A percentile compares a stretch with the other conserved stretches of the same genome.
phyloP scores from a whole-genome alignment of 2,888 invertebrate species.

The Rhamphomyia laevipes region DNA sequence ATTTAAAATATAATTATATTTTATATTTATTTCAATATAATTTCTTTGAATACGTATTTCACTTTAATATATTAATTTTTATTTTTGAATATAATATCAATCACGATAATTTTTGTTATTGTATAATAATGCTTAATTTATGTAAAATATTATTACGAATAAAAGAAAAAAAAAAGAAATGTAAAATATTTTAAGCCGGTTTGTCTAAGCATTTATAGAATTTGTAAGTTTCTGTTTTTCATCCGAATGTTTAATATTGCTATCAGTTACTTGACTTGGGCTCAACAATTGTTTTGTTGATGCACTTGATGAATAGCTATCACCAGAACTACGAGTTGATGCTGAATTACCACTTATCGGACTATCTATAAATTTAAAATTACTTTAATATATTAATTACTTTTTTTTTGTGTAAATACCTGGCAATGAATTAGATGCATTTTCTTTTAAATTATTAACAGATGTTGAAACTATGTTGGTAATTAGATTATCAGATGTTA shows the following conservation, averaged over 20 bases:
- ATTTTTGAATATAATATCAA: too few relatives aligned
- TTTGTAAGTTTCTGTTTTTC: conserved; percentile 33
- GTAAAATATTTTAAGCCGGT: too few relatives aligned
- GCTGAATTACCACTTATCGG: conserved; percentile 46
- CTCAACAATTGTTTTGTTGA: conserved; percentile 62
- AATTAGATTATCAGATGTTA: too few relatives aligned
- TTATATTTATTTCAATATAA: too few relatives aligned
- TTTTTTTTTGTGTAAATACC: conserved; percentile 32
- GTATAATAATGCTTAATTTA: too few relatives aligned
- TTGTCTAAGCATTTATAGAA: conserved; percentile 32
- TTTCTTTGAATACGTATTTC: too few relatives aligned
- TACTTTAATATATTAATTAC: background rate
- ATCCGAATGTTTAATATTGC: conserved; percentile 30
- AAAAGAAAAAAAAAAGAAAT: too few relatives aligned
- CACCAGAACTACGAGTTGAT: conserved; percentile 57
- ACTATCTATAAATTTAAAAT: conserved; percentile 41
- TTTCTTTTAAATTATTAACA: conserved; percentile 41
- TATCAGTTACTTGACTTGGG: conserved; percentile 34
- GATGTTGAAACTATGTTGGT: conserved; percentile 11
- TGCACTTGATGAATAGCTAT: conserved; percentile 72
- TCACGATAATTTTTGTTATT: too few relatives aligned
- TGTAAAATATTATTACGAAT: too few relatives aligned
- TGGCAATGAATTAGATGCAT: conserved; percentile 45
- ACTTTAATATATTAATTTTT: too few relatives aligned
- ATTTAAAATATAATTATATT: too few relatives aligned